A percentile compares a stretch with the other conserved stretches of the same genome.
Evolutionary conservation across 2,888 invertebrate genomes (phyloP).

Genomic region (Hoplodrina ambigua): DNA sequence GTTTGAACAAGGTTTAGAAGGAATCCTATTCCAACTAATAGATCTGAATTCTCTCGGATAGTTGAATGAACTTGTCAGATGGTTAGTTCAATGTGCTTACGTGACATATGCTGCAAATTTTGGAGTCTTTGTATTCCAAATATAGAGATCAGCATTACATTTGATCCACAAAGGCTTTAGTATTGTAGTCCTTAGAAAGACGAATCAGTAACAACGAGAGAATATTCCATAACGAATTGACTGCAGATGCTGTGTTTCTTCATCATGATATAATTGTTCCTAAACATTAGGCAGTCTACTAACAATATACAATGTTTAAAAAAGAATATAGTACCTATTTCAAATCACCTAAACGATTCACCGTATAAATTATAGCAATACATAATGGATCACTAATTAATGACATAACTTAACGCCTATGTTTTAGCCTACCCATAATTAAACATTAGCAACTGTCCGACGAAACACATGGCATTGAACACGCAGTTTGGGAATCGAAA

Average conservation of each 20-base stretch:
- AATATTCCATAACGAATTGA: conserved; percentile 9
- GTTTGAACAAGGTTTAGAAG: conserved; percentile 17
- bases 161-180: background rate
- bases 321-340: background rate
- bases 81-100: background rate
- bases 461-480: conserved; percentile 40
- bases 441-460: conserved; percentile 13
- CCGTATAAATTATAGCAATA: conserved; percentile 6
- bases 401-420: conserved; percentile 21
- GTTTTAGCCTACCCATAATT: conserved; percentile 27
- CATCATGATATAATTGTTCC: background rate
- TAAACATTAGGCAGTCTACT: background rate
- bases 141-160: conserved; percentile 25
- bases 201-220: conserved; percentile 21
- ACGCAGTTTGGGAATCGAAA: conserved; percentile 40
- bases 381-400: conserved; percentile 13
- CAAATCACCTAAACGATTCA: background rate
- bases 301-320: background rate
- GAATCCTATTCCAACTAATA: conserved; percentile 6
- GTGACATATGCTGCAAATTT: conserved; percentile 15
- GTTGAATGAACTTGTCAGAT: conserved; percentile 54
- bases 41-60: conserved; percentile 11
- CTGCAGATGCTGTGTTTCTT: background rate
- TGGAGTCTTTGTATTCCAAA: conserved; percentile 44
- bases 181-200: conserved; percentile 14